Conservation (phyloP, 53 echinoderm and acorn worm species). For the Mesocentrotus franciscanus region DNA sequence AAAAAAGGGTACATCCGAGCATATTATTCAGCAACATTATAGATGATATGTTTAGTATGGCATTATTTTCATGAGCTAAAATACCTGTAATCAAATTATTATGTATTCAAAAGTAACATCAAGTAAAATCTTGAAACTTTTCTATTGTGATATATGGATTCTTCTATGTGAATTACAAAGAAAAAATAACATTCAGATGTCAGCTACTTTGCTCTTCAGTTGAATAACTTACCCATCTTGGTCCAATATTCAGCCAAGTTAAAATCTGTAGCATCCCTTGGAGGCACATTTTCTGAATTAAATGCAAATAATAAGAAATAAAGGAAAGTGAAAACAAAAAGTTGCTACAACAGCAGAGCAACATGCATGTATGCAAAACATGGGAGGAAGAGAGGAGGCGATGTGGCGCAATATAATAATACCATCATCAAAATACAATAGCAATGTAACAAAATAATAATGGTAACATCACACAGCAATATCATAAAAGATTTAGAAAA, state of each 20-base stretch:
- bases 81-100: background rate
- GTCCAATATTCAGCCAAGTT: conserved; percentile 76
- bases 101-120: background rate
- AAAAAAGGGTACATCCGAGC: background rate
- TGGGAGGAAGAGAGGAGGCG: too few species aligned
- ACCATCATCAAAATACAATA: too few species aligned
- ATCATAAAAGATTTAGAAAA: too few species aligned
- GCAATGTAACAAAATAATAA: too few species aligned
- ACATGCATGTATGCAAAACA: too few species aligned
- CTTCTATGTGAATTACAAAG: background rate
- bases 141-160: background rate
- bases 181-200: background rate
- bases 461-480: too few species aligned
- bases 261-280: conserved; percentile 69
- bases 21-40: background rate
- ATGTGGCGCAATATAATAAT: too few species aligned
- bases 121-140: background rate
- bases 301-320: background rate
- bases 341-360: too few species aligned
- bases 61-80: background rate
- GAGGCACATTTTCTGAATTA: conserved; percentile 34
- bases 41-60: background rate
- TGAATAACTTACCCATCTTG: conserved; percentile 73
- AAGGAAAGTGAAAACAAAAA: background rate
- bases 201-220: background rate